Evolutionary conservation across 2,113 vertebrate species (phyloP), one percentile per base, ranked within the genome.

Genomic region (Montifringilla adamsi): DNA sequence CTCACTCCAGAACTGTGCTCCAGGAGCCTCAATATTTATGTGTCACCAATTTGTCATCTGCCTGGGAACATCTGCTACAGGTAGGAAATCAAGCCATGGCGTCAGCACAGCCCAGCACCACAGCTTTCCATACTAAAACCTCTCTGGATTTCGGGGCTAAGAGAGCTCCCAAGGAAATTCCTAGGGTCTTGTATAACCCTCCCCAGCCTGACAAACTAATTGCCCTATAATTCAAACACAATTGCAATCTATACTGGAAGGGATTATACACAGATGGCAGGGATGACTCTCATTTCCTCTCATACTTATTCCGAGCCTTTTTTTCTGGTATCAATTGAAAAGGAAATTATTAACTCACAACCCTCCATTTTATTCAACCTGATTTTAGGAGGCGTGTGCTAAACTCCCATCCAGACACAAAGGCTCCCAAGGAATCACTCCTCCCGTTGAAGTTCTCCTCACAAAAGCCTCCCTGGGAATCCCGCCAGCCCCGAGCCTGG

Each of bases 381-480:
- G 83, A 69, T 94, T 95, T 95, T 55, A 70, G 77, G 76, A 96
- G 37, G 73, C 33, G 66, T 1, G 0, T 39, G 58, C 90, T 93
- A 95, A 96, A 87, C 53, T 81, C 78, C 67, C 92, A 76, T 16
- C 66, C 7, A 50, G 81, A 88, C n/a, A 84, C 82, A 95, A 91
- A 94, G 56, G 63, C 87, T 92, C 70, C 33, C 0, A 0, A 93
- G 75, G 84, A 93, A 79, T 44, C 3, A 0, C 67, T 88, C 67
- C 91, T 91, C 90, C 93, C 67, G 70, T 67, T 89, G 84, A 87
- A 94, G 82, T 46, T 90, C 93, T 96, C 59, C 39, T 53, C 33
- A 90, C 93, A 97, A 96, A 94, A 95, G 50, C 59, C 30, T 90
- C 70, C 75, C 78, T 85, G 92, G 94, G 96, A 95, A 90, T 43